Percentiles rank a stretch among this genome's conserved stretches.
These are phyloP conservation scores for Hestina assimilis DNA, from an alignment of 1,140 invertebrate genomes.

Conservation along the genomic window DNA sequence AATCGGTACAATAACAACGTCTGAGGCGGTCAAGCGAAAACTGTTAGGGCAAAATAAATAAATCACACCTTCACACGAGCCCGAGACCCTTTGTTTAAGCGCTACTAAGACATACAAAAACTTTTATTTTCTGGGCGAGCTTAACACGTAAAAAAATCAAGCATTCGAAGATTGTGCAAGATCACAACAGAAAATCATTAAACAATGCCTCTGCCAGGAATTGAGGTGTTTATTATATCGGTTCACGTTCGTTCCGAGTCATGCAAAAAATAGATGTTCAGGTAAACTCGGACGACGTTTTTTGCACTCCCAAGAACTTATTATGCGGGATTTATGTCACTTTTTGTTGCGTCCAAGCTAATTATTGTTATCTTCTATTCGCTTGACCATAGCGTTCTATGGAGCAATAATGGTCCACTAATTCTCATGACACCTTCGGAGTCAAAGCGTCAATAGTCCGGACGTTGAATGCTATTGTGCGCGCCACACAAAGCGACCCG, in stretches of 20 bases:
- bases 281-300: conserved; percentile 62
- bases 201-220: conserved; percentile 73
- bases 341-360: conserved; percentile 73
- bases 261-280: conserved; percentile 61
- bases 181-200: conserved; percentile 77
- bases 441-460: conserved; percentile 63
- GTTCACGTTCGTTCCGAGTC: conserved; percentile 53
- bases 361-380: conserved; percentile 76
- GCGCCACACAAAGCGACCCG: conserved; percentile 62
- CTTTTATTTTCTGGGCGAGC: conserved; percentile 60
- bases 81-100: conserved; percentile 70
- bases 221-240: conserved; percentile 76
- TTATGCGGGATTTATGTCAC: conserved; percentile 77
- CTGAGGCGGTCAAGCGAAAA: conserved; percentile 54
- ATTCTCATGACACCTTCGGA: conserved; percentile 73
- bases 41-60: conserved; percentile 70
- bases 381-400: conserved; percentile 68
- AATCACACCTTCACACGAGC: conserved; percentile 74
- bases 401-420: conserved; percentile 73
- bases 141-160: conserved; percentile 57
- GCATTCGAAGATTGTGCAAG: conserved; percentile 70
- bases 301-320: conserved; percentile 64
- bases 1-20: conserved; percentile 33
- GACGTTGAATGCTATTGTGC: conserved; percentile 56
- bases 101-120: conserved; percentile 73